These are phyloP conservation scores for Calephelis nemesis DNA, from an alignment of 1,140 invertebrate genomes.

Conservation along the genomic window DNA sequence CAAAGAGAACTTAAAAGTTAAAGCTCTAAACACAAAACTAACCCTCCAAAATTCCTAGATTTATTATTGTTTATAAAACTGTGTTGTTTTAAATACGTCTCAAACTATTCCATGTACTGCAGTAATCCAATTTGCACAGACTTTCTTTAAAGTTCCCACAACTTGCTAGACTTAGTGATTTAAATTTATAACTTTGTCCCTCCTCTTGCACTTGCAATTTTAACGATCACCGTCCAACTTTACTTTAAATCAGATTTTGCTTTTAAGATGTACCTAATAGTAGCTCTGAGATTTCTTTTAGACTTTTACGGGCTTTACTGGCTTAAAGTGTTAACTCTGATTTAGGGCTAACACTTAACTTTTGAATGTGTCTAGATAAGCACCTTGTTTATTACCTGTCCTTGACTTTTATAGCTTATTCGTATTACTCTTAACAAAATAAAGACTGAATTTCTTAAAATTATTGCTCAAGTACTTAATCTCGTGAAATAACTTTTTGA, in stretches of 20 bases:
- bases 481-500: no score
- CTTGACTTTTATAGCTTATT: no score
- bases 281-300: conserved; percentile 8
- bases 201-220: conserved; percentile 52
- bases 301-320: background rate
- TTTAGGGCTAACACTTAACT: no score
- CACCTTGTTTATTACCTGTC: no score
- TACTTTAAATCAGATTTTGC: conserved; percentile 50
- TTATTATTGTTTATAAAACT: conserved; percentile 8
- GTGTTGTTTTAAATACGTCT: conserved; percentile 34
- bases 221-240: conserved; percentile 47
- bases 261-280: conserved; percentile 37
- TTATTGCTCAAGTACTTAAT: no score
- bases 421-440: no score
- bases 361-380: no score
- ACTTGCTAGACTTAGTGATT: conserved; percentile 65
- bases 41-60: background rate
- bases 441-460: no score
- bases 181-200: conserved; percentile 64
- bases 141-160: conserved; percentile 46
- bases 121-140: conserved; percentile 66
- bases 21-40: background rate
- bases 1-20: background rate
- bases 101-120: conserved; percentile 43
- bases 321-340: no score